Evolutionary conservation across 1,140 invertebrate genomes (phyloP).

Genomic region (Oncopeltus fasciatus): DNA sequence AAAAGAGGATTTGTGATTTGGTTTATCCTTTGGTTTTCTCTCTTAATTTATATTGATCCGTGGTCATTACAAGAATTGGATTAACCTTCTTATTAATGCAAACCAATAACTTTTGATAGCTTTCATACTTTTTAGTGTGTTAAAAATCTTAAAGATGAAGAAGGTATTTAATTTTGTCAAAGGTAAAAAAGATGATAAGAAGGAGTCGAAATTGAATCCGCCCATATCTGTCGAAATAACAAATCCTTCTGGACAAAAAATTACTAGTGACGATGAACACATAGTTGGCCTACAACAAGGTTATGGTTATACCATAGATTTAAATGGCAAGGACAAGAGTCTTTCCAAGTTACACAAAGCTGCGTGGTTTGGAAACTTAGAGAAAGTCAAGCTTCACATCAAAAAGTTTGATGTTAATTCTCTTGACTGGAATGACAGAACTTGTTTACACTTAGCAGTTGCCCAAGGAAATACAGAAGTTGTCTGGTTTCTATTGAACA

Average conservation of each 20-base stretch:
- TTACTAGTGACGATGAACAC: constrained; percentile 23
- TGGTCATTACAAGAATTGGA: no score
- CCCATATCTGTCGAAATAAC: constrained; percentile 24
- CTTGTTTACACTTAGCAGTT: constrained; percentile 27
- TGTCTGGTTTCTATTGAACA: constrained; percentile 26
- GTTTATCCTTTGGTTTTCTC: no score
- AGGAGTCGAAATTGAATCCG: constrained; percentile 21
- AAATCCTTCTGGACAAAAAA: constrained; percentile 20
- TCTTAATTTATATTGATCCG: no score
- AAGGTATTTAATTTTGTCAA: constrained; percentile 29
- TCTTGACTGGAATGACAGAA: constrained; percentile 25
- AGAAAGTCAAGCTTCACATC: constrained; percentile 25
- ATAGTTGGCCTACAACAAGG: constrained; percentile 22
- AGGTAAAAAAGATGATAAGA: constrained; percentile 26
- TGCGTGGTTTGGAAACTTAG: constrained; percentile 28
- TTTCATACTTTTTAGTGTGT: background rate
- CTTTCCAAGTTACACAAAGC: constrained; percentile 28
- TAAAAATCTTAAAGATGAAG: constrained; percentile 25
- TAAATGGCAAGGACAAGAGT: constrained; percentile 27
- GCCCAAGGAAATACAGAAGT: constrained; percentile 28
- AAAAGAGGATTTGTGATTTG: no score
- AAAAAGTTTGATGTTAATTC: constrained; percentile 26
- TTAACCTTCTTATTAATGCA: no score
- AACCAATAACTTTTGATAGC: background rate
- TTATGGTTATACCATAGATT: constrained; percentile 25